These are phyloP conservation scores for Zaprionus gabonicus DNA, from an alignment of 1,140 invertebrate genomes.

Conservation along the genomic window DNA sequence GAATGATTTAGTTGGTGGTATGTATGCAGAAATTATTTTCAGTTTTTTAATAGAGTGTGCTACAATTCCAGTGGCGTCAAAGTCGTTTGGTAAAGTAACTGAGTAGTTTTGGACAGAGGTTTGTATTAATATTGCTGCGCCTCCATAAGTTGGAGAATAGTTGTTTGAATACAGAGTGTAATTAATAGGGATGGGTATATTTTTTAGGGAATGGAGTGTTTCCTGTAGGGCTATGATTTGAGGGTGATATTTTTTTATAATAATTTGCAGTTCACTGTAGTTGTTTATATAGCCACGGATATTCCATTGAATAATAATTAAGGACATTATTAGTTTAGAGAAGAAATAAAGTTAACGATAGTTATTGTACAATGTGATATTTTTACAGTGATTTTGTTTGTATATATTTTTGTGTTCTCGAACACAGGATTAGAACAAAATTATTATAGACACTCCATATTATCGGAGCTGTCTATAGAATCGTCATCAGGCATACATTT, in stretches of 20 bases:
- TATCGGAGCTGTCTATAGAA: background rate
- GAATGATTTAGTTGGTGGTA: background rate
- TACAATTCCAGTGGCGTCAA: background rate
- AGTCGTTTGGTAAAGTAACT: background rate
- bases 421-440: background rate
- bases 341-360: background rate
- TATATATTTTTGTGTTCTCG: too few species aligned
- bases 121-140: conserved; percentile 10
- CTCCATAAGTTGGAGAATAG: background rate
- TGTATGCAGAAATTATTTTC: background rate
- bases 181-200: conserved; percentile 2
- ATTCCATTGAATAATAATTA: conserved; percentile 5
- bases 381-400: background rate
- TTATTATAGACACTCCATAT: background rate
- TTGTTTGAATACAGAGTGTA: background rate
- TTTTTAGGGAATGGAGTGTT: conserved; percentile 6
- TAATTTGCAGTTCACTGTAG: conserved; percentile 2
- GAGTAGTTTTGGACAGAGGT: background rate
- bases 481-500: background rate
- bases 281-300: conserved; percentile 12
- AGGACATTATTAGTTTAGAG: background rate
- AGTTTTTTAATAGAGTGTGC: conserved; percentile 1
- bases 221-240: conserved; percentile 13
- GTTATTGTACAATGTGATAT: background rate
- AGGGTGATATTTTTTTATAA: conserved; percentile 3